Base-by-base conservation (phyloP, 1,140 invertebrate species). In the Drosophila grimshawi region DNA sequence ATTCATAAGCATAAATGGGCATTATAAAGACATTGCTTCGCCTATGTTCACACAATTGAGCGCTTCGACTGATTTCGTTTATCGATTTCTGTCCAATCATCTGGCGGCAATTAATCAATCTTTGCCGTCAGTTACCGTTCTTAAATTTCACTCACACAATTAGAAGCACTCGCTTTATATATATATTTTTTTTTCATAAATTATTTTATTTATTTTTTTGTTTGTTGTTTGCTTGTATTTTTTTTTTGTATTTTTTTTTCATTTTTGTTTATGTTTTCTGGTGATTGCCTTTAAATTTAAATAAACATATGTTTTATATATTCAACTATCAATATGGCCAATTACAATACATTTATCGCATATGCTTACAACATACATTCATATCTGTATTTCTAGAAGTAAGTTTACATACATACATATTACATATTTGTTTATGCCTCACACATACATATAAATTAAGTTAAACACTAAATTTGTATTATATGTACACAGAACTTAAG, bases 321-420 rank as follows among this genome's bases (percentile, higher is more conserved):
- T 86, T 91, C 80, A 91, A 91, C 89, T 91, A 91, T 91, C 82
- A 91, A 91, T 91, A 91, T 91, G 90, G 90, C 90, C 90, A 91
- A 91, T 91, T 91, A 91, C 90, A 90, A 90, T 90, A 90, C 81
- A 90, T 80, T 90, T 90, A 81, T 81, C 76, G 81, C 75, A 86
- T 89, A 90, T 80, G 73, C 71, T 86, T 81, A 80, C 64, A 76
- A 68, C 69, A 85, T 82, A 75, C 71, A 78, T 81, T 67, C 52
- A 64, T 78, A 48, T 56, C 33, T 19, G 53, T 72, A 67, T 52
- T n/a, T 61, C 66, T 69, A 69, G 39, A 61, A 49, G 48, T 69
- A 69, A 61, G 66, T 69, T 45, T 69, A 69, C 48, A 61, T 64
- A 75, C 59, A 70, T 83, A 69, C 32, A 68, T 66, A 61, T 68